A percentile compares a stretch with the other conserved stretches of the same genome.
Evolutionary conservation across 2,113 vertebrate genomes (phyloP).

Genomic region (Astatoreochromis straeleni): DNA sequence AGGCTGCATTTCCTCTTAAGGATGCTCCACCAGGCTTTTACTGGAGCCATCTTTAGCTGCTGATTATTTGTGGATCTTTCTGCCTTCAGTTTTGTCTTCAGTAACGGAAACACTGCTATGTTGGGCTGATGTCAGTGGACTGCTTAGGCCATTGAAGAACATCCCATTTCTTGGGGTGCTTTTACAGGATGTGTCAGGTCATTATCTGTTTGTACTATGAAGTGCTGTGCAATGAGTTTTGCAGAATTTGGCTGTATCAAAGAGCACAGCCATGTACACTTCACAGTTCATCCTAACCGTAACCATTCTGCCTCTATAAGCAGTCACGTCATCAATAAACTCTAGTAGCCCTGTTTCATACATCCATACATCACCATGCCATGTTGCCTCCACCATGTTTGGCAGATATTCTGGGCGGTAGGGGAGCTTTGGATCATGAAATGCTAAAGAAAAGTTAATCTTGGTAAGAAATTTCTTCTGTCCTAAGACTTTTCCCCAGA

Average conservation of each 20-base stretch:
- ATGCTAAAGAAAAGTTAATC: not conserved
- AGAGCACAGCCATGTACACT: not conserved
- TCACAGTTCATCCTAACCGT: not conserved
- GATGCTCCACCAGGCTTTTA: not conserved
- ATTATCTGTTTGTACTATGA: not conserved
- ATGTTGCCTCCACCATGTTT: not conserved
- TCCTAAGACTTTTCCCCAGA: not conserved
- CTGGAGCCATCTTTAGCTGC: not conserved
- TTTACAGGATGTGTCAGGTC: not conserved
- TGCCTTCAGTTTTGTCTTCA: not conserved
- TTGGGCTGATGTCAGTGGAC: not conserved
- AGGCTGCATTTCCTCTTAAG: not conserved
- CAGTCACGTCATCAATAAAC: not conserved
- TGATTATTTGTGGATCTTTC: not conserved
- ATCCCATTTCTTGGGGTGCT: not conserved
- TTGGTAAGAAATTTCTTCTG: not conserved
- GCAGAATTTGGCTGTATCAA: not conserved
- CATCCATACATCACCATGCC: not conserved
- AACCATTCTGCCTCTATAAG: not conserved
- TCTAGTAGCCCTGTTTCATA: not conserved
- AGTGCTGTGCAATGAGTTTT: not conserved
- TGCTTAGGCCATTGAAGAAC: fast-evolving
- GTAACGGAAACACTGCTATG: not conserved
- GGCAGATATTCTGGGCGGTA: fast-evolving
- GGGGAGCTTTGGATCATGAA: not conserved